Conservation (phyloP, 1,140 invertebrate species). For the Drosophila ananassae region DNA sequence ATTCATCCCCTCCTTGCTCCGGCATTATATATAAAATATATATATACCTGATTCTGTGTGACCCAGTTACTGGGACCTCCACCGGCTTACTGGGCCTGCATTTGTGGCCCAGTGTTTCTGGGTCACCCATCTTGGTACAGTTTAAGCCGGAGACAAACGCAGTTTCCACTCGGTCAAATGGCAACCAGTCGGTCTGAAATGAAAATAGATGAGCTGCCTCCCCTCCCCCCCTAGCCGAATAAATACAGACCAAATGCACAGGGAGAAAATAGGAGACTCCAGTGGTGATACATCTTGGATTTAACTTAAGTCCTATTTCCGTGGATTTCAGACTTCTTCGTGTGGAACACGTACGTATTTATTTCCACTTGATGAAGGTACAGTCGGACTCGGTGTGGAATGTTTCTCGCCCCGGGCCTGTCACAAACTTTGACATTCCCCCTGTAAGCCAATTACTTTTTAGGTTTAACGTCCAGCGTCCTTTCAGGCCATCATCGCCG, state of each 20-base stretch:
- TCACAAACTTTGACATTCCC: slow-evolving; percentile 62
- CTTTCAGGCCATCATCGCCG: background rate
- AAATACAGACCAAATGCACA: slow-evolving; percentile 1
- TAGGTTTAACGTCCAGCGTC: slow-evolving; percentile 25
- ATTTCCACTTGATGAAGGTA: slow-evolving; percentile 46
- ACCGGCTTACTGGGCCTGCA: slow-evolving; percentile 51
- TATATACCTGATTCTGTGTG: slow-evolving; percentile 32
- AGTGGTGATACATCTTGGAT: too few species aligned
- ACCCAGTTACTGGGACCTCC: slow-evolving; percentile 53
- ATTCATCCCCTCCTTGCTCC: slow-evolving; percentile 6
- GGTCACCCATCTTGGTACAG: slow-evolving; percentile 63
- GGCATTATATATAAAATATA: slow-evolving; percentile 3
- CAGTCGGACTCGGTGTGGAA: slow-evolving; percentile 37
- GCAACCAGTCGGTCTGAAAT: slow-evolving; percentile 59
- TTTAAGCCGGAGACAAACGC: slow-evolving; percentile 52
- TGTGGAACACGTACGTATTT: background rate
- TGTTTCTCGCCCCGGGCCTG: slow-evolving; percentile 26
- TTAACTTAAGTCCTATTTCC: background rate
- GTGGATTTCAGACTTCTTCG: background rate
- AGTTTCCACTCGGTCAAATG: slow-evolving; percentile 44
- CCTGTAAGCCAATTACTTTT: slow-evolving; percentile 78
- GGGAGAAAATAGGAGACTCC: background rate
- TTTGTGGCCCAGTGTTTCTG: slow-evolving; percentile 49
- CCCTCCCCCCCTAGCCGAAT: slow-evolving; percentile 10
- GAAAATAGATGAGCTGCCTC: slow-evolving; percentile 72